Base-by-base conservation (phyloP, 2,888 invertebrate genomes). In the Kryphioiulus occultus region DNA sequence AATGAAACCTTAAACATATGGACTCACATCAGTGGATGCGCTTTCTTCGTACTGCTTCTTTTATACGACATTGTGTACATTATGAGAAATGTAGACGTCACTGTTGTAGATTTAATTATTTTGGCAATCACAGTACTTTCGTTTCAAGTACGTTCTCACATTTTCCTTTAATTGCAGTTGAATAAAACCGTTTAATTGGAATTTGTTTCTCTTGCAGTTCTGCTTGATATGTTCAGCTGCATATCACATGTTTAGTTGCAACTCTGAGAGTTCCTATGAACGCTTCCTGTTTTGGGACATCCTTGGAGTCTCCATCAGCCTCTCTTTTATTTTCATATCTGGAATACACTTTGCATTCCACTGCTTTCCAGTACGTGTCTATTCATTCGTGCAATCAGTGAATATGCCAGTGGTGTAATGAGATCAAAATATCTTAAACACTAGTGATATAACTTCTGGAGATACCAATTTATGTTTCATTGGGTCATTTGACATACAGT, bases 1-100 rank as follows among this genome's bases (percentile, higher is more conserved):
- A 99, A 99, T 92, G 99, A 99, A 92, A 98, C 98, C 0, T 94
- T 99, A 91, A 99, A 99, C 91, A 98, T 99, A 91, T 99, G 99
- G 99, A 97, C 97, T 85, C 99, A 99, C 92, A 93, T 99, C 15
- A 89, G 92, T 39, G 93, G 93, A 82, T 93, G 92, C 89, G 89
- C 92, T 83, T 90, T 98, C 87, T 96, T 99, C 91, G 93, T 96
- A 89, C 95, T 95, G 86, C 93, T 98, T 90, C 96, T 97, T 32
- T 93, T 97, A 89, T 96, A 97, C 90, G 98, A 98, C 92, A 91
- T 95, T 94, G 90, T 92, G 84, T 90, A 91, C 68, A 90, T 91
- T 12, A 94, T 97, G 83, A 93, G 92, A 42, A 91, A 94, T 95
- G 89, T 95, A 59, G 90, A 96, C 90, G 96, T 97, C 17, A 95